Evolutionary conservation across 2,888 invertebrate species (phyloP), one percentile per base, ranked within the genome.

Genomic region (Pandemis heparana): DNA sequence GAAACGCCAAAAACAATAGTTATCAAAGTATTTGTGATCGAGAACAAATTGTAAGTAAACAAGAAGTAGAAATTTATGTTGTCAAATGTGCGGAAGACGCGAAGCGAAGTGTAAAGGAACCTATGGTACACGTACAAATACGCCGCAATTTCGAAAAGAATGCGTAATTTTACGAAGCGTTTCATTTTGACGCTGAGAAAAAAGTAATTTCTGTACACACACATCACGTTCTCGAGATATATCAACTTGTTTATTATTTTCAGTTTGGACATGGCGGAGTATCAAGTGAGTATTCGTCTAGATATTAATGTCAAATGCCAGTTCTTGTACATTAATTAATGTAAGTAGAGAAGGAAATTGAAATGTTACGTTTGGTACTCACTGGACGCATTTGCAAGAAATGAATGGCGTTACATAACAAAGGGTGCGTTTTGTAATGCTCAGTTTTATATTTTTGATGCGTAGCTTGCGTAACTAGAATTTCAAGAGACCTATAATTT

Each of bases 161-260:
- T 23, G 7, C 61, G 46, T 9, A 69, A 38, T 10, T 32, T 51
- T 2, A 69, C 51, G 1, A 51, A 39, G 2, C 7, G 39, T 48
- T 62, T 39, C 14, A 51, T 9, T 9, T 5, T 51, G 0, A 16
- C 16, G 18, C n/a, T 18, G 0, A 69, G 16, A 8, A 18, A 41
- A 5, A 51, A 51, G 51, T 41, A 51, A 18, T 62, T 69, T 38
- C 61, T 61, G 39, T 69, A 69, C 9, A 69, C 18, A 14, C 68
- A 48, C 16, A 62, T 18, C 2, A 18, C 18, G 12, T 69, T 69
- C n/a, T 69, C 61, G 23, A 39, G 51, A 9, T 12, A 39, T 8
- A 51, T 23, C 61, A 18, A 48, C 48, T 8, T 18, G 14, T 69
- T 61, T 51, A 69, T 23, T 51, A 48, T 18, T 9, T 46, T 41